Conservation (phyloP, 2,113 vertebrate genomes). For the Otis tarda region DNA sequence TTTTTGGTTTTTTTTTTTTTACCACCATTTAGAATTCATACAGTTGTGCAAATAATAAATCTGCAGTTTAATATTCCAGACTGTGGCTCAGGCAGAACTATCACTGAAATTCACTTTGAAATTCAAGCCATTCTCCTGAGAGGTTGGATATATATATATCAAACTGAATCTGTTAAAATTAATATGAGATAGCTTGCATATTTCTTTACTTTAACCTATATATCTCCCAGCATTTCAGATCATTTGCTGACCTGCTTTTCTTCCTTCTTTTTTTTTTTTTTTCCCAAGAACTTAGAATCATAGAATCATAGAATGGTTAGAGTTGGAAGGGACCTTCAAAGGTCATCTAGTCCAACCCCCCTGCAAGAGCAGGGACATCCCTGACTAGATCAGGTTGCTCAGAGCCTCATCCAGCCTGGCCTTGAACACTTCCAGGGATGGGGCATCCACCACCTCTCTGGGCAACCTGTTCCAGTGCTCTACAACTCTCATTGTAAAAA, state of each 20-base stretch:
- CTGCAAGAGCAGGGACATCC: too few species aligned
- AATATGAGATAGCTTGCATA: neutral
- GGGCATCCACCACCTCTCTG: too few species aligned
- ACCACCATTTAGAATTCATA: neutral
- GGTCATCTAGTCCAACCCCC: too few species aligned
- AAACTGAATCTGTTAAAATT: constrained; percentile 1
- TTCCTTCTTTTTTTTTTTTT: neutral
- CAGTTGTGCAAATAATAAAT: neutral
- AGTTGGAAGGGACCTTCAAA: too few species aligned
- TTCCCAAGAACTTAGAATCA: neutral
- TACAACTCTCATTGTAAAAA: too few species aligned
- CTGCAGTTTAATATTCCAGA: neutral
- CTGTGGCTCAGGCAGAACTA: neutral
- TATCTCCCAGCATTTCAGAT: neutral
- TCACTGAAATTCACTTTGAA: neutral
- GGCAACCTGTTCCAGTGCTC: too few species aligned
- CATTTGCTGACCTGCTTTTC: neutral
- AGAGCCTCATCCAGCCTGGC: too few species aligned
- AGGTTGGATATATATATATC: constrained; percentile 6
- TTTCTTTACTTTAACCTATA: neutral
- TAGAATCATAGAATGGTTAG: too few species aligned
- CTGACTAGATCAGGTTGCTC: too few species aligned
- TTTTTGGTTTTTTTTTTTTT: neutral
- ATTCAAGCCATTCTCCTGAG: neutral
- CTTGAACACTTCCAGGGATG: too few species aligned